Percentiles rank a stretch among this genome's conserved stretches.
Evolutionary conservation across 1,140 invertebrate species (phyloP).

Genomic region (Eufriesea mexicana): DNA sequence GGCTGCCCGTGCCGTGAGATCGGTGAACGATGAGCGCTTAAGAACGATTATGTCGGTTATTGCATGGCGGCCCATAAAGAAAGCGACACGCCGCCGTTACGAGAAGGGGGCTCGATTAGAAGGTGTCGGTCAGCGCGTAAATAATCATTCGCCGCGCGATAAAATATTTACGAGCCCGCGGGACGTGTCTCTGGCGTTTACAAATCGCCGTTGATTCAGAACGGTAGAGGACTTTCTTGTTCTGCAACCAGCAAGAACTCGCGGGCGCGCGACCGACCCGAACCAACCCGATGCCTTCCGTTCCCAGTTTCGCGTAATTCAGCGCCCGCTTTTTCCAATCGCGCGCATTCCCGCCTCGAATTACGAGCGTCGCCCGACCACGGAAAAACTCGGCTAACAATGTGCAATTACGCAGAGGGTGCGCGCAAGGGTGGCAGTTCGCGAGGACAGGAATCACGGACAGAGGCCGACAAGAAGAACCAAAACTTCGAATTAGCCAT

Average conservation of each 20-base stretch:
- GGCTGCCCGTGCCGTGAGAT: too few species aligned
- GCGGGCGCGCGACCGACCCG: not conserved
- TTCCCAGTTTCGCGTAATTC: slow-evolving; percentile 18
- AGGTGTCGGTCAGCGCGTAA: slow-evolving; percentile 29
- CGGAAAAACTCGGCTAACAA: not conserved
- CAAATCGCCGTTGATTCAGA: slow-evolving; percentile 27
- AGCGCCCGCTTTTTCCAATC: not conserved
- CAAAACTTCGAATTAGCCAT: too few species aligned
- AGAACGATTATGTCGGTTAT: slow-evolving; percentile 17
- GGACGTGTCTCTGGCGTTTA: slow-evolving; percentile 23
- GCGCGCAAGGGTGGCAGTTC: too few species aligned
- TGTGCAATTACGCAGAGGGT: not conserved
- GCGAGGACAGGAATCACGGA: not conserved
- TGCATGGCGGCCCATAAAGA: slow-evolving; percentile 56
- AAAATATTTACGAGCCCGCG: slow-evolving; percentile 36
- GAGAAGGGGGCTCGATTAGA: slow-evolving; percentile 8
- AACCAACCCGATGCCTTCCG: not conserved
- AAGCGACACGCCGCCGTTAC: slow-evolving; percentile 59
- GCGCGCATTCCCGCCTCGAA: slow-evolving; percentile 5
- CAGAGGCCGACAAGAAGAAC: too few species aligned
- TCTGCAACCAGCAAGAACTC: slow-evolving; percentile 1
- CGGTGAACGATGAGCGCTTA: slow-evolving; percentile 8
- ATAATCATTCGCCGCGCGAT: slow-evolving; percentile 30
- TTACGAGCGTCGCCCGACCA: not conserved
- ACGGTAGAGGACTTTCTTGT: not conserved